A percentile compares a stretch with the other conserved stretches of the same genome.
These are phyloP conservation scores for Limosa lapponica DNA, from an alignment of 2,797 vertebrate species.

Conservation along the genomic window DNA sequence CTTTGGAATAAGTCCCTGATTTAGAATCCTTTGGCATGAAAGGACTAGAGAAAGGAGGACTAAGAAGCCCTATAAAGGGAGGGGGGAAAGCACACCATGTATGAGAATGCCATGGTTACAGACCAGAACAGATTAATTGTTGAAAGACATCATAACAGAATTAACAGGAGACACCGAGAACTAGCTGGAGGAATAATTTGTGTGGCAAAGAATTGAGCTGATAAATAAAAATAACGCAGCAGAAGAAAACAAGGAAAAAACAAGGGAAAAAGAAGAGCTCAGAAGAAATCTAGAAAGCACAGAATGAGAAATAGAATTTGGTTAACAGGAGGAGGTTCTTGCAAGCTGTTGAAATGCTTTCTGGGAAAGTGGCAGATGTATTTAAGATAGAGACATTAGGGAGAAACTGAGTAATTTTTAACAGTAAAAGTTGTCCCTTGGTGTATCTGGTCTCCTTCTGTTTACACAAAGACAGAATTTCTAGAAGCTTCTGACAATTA, in stretches of 20 bases:
- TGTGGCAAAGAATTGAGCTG: background rate
- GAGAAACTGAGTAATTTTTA: background rate
- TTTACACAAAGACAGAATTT: background rate
- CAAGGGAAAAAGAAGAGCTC: background rate
- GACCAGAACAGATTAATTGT: conserved; percentile 10
- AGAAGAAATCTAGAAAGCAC: background rate
- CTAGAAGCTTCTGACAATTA: background rate
- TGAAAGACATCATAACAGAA: conserved; percentile 24
- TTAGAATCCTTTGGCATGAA: background rate
- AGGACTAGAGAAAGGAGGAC: background rate
- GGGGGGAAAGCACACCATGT: background rate
- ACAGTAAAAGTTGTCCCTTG: background rate
- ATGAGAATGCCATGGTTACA: conserved; percentile 23
- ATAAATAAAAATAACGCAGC: background rate
- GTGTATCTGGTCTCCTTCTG: background rate
- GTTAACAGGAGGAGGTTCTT: background rate
- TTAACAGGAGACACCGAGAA: background rate
- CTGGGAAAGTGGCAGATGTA: background rate
- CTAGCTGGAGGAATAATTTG: background rate
- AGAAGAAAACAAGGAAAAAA: background rate
- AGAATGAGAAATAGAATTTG: background rate
- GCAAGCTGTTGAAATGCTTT: background rate
- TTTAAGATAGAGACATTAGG: background rate
- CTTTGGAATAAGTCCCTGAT: conserved; percentile 3
- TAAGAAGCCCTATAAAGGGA: background rate